Base-by-base conservation (phyloP, 2,113 vertebrate species). In the Pterocles burchelli region DNA sequence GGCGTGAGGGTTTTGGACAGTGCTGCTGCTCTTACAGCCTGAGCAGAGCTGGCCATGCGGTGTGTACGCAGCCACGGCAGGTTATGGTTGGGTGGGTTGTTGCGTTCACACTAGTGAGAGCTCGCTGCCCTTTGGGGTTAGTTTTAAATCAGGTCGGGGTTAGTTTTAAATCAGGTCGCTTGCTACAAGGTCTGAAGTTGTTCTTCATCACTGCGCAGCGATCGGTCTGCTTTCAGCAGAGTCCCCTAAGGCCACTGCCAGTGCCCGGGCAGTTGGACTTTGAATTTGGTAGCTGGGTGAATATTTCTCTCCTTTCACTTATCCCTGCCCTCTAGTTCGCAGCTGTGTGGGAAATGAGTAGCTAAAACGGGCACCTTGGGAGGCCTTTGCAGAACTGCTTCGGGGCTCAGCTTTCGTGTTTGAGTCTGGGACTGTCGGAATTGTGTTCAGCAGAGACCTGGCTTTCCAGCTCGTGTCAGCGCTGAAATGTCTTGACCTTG, bases 21-120 rank as follows among this genome's bases (percentile, higher is more conserved):
- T 10, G n/a, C 70, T 67, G 61, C 38, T 36, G n/a, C 68, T 52
- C 7, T 66, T 58, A 3, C 9, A 85, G 46, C 31, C 3, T 0
- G 17, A 34, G 1, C 4, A 0, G 17, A 34, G 1, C 1, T 13
- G 52, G 54, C 55, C 43, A 20, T 0, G 3, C 3, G 0, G 24
- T 19, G 38, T 2, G n/a, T 29, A 29, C 41, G 46, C 76, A 81
- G 68, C n/a, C 1, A 1, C 28, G 41, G 41, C 41, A 41, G n/a
- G 77, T 31, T 45, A 2, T 26, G 36, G 21, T 10, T 38, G 79
- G 21, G 10, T 41, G 76, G 73, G n/a, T 55, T 75, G 46, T 34
- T 84, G 46, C 1, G 2, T 34, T 85, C 9, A 0, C 20, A 12
- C 49, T 48, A 1, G 3, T 38, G 52, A 85, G 71, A 76, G 58